Conservation (phyloP, 1,140 invertebrate species). For the Zaprionus taronus region DNA sequence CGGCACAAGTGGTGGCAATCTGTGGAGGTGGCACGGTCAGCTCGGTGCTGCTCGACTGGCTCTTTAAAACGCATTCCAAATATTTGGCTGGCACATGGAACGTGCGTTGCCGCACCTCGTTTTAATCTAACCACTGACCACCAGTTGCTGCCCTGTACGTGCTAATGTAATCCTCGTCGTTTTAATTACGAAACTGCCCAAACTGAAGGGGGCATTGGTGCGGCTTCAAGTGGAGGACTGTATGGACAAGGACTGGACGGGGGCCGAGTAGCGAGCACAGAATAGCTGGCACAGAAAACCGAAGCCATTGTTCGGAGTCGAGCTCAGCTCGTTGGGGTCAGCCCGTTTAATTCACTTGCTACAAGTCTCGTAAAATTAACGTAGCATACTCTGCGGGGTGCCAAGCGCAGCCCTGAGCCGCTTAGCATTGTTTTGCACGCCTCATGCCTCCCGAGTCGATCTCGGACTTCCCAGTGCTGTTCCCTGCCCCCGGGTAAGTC, state of each 20-base stretch:
- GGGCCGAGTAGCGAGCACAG: constrained; percentile 2
- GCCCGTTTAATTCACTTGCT: constrained; percentile 70
- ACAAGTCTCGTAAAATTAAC: constrained; percentile 60
- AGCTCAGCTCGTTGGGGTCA: constrained; percentile 30
- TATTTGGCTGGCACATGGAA: constrained; percentile 34
- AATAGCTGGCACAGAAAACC: not conserved
- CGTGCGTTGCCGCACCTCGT: constrained; percentile 22
- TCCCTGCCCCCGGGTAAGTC: constrained; percentile 16
- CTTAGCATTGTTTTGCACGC: constrained; percentile 61
- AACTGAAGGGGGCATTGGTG: constrained; percentile 36
- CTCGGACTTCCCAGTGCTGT: not conserved
- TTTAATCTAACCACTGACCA: constrained; percentile 77
- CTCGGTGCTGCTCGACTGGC: not conserved
- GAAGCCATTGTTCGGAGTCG: constrained; percentile 20
- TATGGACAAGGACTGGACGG: constrained; percentile 4
- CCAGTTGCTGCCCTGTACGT: constrained; percentile 69
- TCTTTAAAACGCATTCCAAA: constrained; percentile 29
- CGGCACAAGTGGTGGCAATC: not conserved
- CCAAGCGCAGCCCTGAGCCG: constrained; percentile 44
- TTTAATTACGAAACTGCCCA: constrained; percentile 79
- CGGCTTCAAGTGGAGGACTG: constrained; percentile 40
- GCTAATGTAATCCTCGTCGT: constrained; percentile 75
- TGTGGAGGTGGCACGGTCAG: not conserved
- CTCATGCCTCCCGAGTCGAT: not conserved
- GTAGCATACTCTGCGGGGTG: constrained; percentile 56